phyloP scores from a whole-genome alignment of 1,140 invertebrate genomes.

The Helicoverpa armigera region DNA sequence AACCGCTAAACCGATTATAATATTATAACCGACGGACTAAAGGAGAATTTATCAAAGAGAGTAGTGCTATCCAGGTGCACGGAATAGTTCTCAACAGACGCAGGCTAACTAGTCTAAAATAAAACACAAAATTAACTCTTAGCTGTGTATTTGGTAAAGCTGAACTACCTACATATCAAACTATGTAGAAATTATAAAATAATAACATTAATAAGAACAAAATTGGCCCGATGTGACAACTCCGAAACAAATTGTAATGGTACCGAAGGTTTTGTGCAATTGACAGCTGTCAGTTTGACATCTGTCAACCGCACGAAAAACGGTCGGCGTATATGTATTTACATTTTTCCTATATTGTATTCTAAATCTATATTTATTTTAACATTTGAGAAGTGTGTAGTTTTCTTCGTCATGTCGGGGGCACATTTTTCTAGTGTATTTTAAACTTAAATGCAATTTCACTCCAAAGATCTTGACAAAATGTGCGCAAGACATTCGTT shows the following conservation, averaged over 20 bases:
- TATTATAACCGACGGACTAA: no score
- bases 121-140: conserved; percentile 11
- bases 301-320: no score
- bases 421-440: neutral
- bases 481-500: neutral
- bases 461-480: neutral
- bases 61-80: no score
- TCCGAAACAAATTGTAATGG: neutral
- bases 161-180: conserved; percentile 34
- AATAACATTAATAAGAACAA: conserved; percentile 23
- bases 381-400: no score
- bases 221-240: neutral
- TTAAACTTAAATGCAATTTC: conserved; percentile 3
- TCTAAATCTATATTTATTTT: no score
- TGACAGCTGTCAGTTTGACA: no score
- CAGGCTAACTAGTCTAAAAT: neutral
- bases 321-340: no score
- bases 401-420: neutral
- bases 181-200: conserved; percentile 32
- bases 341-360: no score
- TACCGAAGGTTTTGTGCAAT: no score
- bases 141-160: conserved; percentile 41
- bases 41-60: no score
- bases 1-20: no score
- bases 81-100: no score